Percentiles rank a stretch among this genome's conserved stretches.
phyloP scores from a whole-genome alignment of 2,113 vertebrate species.

The Vidua macroura region DNA sequence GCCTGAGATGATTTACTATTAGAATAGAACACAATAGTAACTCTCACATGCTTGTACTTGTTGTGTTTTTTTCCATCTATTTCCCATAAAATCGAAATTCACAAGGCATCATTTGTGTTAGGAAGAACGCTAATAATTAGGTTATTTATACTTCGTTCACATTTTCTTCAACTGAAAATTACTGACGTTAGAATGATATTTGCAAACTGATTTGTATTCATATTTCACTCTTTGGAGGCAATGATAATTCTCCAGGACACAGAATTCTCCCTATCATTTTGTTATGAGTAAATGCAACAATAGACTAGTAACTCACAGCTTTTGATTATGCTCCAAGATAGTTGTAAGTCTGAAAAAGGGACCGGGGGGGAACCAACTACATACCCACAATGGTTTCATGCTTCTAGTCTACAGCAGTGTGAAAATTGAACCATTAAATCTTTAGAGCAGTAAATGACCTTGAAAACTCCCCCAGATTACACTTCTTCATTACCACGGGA shows the following conservation, averaged over 20 bases:
- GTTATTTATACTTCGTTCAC: neutral
- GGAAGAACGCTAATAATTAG: neutral
- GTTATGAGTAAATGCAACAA: conserved; percentile 22
- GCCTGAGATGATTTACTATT: neutral
- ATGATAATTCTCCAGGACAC: neutral
- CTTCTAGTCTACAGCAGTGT: neutral
- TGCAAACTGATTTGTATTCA: conserved; percentile 36
- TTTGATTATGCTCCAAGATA: conserved; percentile 23
- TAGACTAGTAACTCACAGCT: neutral
- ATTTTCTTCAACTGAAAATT: neutral
- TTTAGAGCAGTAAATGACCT: neutral
- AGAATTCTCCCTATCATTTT: neutral
- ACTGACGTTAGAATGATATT: neutral
- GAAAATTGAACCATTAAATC: neutral
- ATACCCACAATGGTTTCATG: neutral
- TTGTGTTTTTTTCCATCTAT: neutral
- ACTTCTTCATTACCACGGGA: neutral
- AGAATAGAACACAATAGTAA: neutral
- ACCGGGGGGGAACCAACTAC: neutral
- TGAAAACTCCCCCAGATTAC: neutral
- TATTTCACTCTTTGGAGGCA: neutral
- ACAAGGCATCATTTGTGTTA: neutral
- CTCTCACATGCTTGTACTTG: neutral
- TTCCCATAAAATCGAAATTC: neutral
- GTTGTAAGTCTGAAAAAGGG: neutral